A percentile compares a stretch with the other conserved stretches of the same genome.
phyloP scores from a whole-genome alignment of 2,113 vertebrate species.

The Phalacrocorax pelagicus region DNA sequence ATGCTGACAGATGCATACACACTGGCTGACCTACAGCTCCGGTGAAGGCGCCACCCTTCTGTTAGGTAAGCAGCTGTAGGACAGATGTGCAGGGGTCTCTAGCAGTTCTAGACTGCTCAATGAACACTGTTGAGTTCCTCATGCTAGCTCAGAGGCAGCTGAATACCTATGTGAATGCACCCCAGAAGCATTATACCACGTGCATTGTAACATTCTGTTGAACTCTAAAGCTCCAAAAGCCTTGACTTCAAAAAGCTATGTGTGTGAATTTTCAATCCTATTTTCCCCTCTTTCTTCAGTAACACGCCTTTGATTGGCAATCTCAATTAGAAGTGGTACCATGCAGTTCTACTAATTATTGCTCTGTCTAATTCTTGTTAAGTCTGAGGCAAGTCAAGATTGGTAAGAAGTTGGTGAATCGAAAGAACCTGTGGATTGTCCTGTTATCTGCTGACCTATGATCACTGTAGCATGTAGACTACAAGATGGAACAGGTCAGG shows the following conservation, averaged over 20 bases:
- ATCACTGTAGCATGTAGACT: not conserved
- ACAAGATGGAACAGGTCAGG: not conserved
- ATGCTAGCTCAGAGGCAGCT: not conserved
- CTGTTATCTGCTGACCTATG: not conserved
- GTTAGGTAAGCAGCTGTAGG: not conserved
- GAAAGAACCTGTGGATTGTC: not conserved
- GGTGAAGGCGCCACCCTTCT: not conserved
- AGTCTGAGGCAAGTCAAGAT: not conserved
- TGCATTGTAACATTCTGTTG: not conserved
- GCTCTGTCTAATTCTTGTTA: not conserved
- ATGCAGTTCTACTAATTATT: not conserved
- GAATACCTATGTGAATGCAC: too few relatives aligned
- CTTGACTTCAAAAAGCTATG: not conserved
- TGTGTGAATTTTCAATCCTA: not conserved
- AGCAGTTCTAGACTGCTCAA: not conserved
- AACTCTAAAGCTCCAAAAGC: not conserved
- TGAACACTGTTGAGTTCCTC: not conserved
- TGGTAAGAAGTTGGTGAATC: not conserved
- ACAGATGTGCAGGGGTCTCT: not conserved
- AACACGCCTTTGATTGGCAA: not conserved
- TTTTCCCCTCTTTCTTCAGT: not conserved
- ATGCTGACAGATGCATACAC: not conserved
- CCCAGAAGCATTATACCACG: not conserved
- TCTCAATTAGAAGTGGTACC: not conserved
- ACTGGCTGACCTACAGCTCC: not conserved